Percentiles rank a stretch among this genome's conserved stretches.
Evolutionary conservation across 2,888 invertebrate species (phyloP).

Genomic region (Caenorhabditis afra): DNA sequence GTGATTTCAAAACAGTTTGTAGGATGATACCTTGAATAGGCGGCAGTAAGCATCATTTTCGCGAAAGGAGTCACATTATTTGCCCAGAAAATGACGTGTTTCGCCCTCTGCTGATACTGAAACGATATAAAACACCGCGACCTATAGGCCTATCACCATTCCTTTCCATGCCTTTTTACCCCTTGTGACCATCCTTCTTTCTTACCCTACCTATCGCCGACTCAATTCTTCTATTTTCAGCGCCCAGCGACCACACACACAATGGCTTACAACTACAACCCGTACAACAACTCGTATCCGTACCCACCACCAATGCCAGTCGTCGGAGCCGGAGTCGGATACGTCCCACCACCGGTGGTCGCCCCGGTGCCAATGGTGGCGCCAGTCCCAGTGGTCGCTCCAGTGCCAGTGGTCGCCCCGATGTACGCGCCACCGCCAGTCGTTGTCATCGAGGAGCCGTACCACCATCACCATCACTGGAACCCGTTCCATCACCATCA

Average conservation of each 20-base stretch:
- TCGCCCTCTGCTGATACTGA: conserved; percentile 31
- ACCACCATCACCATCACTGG: conserved; percentile 58
- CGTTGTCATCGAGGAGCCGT: conserved; percentile 57
- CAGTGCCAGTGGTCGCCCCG: conserved; percentile 41
- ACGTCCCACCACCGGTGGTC: conserved; percentile 37
- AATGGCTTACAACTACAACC: conserved; percentile 61
- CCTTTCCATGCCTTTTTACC: conserved; percentile 4
- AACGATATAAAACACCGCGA: conserved; percentile 52
- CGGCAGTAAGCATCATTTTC: conserved; percentile 26
- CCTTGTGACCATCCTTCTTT: conserved; percentile 1
- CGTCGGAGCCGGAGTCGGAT: conserved; percentile 33
- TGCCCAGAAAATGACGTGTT: conserved; percentile 46
- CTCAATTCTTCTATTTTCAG: conserved; percentile 11
- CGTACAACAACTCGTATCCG: conserved; percentile 54
- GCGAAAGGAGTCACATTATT: conserved; percentile 25
- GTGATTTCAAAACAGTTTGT: conserved; percentile 5
- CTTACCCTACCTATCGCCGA: conserved; percentile 13
- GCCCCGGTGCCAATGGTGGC: conserved; percentile 38
- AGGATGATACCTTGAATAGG: conserved; percentile 3
- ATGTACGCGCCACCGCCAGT: conserved; percentile 48
- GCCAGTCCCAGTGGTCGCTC: conserved; percentile 52
- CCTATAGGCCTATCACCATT: conserved; percentile 36
- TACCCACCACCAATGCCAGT: conserved; percentile 37
- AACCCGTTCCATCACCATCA: conserved; percentile 61
- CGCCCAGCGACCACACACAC: conserved; percentile 13